Conservation (phyloP, 2,113 vertebrate species). For the Cryptotis parvus region DNA sequence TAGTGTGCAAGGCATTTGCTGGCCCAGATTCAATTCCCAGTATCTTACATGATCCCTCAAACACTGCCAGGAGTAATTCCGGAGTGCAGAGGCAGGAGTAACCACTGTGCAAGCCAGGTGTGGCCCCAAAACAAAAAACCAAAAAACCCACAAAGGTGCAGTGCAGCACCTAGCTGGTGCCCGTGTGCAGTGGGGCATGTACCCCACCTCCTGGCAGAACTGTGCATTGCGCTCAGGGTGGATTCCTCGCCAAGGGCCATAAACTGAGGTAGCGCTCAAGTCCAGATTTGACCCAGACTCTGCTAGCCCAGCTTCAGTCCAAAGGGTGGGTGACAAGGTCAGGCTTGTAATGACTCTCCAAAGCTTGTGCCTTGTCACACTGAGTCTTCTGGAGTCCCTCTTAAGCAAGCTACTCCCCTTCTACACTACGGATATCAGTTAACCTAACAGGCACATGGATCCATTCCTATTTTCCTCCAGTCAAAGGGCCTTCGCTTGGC, state of each 20-base stretch:
- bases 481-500: not conserved
- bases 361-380: not conserved
- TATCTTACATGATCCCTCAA: no score
- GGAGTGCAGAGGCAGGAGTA: no score
- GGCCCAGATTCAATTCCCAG: no score
- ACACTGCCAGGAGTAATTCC: no score
- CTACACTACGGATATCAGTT: not conserved
- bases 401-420: not conserved
- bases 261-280: not conserved
- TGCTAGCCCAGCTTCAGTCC: not conserved
- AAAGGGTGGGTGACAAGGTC: not conserved
- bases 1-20: no score
- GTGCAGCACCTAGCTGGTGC: no score
- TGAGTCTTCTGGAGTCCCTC: not conserved
- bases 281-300: not conserved
- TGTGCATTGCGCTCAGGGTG: not conserved
- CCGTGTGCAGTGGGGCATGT: not conserved
- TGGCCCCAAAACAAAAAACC: no score
- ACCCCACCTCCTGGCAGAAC: conserved; percentile 43
- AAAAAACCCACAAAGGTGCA: no score
- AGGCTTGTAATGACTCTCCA: not conserved
- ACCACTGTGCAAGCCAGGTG: no score
- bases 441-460: no score
- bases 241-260: not conserved
- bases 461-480: not conserved